A percentile compares a stretch with the other conserved stretches of the same genome.
Evolutionary conservation across 2,888 invertebrate species (phyloP).

Genomic region (Drosophila seclusa): DNA sequence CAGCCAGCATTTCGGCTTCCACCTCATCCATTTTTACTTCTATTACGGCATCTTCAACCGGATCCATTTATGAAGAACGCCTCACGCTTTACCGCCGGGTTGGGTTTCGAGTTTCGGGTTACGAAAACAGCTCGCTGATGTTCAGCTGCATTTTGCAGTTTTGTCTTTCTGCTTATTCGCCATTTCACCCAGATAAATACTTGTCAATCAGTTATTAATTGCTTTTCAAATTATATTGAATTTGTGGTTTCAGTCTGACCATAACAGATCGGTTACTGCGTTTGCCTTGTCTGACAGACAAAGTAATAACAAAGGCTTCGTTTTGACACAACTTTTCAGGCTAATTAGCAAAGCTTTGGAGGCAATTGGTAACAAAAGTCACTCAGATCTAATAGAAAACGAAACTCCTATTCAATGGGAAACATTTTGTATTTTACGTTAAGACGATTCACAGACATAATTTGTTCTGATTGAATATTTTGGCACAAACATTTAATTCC

Average conservation of each 20-base stretch:
- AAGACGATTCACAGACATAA: not conserved
- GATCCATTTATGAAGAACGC: slow-evolving; percentile 60
- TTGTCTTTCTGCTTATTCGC: slow-evolving; percentile 20
- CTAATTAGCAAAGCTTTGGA: slow-evolving; percentile 43
- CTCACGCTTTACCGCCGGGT: slow-evolving; percentile 55
- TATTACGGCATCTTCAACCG: slow-evolving; percentile 15
- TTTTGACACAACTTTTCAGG: slow-evolving; percentile 11
- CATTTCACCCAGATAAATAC: slow-evolving; percentile 73
- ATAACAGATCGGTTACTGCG: not conserved
- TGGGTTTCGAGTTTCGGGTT: slow-evolving; percentile 40
- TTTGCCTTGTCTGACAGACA: slow-evolving; percentile 46
- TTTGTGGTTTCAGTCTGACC: slow-evolving; percentile 59
- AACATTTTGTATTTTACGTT: not conserved
- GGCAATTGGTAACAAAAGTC: slow-evolving; percentile 35
- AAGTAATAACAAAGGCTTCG: slow-evolving; percentile 15
- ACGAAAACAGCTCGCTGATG: slow-evolving; percentile 7
- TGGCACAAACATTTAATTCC: not conserved
- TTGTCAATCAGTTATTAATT: slow-evolving; percentile 84
- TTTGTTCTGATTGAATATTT: not conserved
- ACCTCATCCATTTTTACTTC: slow-evolving; percentile 9
- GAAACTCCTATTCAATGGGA: not conserved
- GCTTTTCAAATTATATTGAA: slow-evolving; percentile 82
- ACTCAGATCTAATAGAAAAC: slow-evolving; percentile 21
- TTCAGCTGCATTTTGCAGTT: slow-evolving; percentile 40
- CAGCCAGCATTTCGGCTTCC: slow-evolving; percentile 26